Evolutionary conservation across 2,113 vertebrate species (phyloP).

Genomic region (Pteronura brasiliensis): DNA sequence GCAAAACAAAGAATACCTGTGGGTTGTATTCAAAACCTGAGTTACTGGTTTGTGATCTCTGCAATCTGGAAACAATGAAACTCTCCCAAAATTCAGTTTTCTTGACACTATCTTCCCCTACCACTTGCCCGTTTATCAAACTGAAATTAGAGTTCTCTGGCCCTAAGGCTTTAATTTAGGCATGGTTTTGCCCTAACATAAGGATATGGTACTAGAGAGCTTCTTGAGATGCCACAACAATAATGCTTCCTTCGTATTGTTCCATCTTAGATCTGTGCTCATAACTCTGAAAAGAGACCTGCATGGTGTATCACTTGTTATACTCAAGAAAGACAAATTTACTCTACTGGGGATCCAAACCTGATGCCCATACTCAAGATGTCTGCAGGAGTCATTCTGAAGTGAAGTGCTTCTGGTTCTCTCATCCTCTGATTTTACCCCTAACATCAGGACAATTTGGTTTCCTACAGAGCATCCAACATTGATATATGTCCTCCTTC

Average conservation of each 20-base stretch:
- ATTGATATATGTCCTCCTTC: not conserved
- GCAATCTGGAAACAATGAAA: not conserved
- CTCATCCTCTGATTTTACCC: not conserved
- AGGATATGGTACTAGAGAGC: not conserved
- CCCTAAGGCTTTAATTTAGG: not conserved
- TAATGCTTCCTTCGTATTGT: not conserved
- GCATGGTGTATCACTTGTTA: not conserved
- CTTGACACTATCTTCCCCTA: not conserved
- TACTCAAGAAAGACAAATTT: not conserved
- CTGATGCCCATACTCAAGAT: not conserved
- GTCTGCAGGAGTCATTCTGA: not conserved
- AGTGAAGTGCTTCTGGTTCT: not conserved
- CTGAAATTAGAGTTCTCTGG: not conserved
- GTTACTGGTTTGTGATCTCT: not conserved
- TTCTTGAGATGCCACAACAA: not conserved
- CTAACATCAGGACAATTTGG: not conserved
- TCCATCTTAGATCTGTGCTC: not conserved
- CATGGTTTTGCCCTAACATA: not conserved
- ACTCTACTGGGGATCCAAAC: not conserved
- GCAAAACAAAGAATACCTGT: not conserved
- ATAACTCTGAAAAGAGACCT: not conserved
- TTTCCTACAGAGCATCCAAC: not conserved
- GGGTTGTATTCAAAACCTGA: not conserved
- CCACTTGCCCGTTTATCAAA: not conserved
- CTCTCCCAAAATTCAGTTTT: not conserved